phyloP scores from a whole-genome alignment of 1,140 invertebrate species.

The Zophobas morio region DNA sequence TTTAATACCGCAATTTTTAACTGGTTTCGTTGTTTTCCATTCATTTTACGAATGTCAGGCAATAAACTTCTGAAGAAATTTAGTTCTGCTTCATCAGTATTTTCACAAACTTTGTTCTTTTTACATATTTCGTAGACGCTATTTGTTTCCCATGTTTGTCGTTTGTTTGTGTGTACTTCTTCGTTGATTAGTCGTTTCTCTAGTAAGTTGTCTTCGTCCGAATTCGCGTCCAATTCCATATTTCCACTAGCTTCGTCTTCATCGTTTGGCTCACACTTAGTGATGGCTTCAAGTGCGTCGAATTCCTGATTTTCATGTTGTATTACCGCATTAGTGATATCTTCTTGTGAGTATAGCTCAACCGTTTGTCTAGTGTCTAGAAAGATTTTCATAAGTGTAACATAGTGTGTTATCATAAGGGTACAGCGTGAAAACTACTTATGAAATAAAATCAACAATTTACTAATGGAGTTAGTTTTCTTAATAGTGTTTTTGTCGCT shows the following conservation, averaged over 20 bases:
- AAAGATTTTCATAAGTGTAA: no score
- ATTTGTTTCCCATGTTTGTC: background rate
- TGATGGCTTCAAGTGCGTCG: background rate
- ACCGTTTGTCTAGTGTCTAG: no score
- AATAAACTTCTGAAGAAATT: background rate
- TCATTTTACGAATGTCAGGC: conserved; percentile 8
- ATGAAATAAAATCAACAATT: no score
- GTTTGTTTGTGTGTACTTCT: background rate
- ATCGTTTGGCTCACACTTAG: background rate
- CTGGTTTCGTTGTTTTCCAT: background rate
- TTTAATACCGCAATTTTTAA: background rate
- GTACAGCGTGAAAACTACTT: no score
- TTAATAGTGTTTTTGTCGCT: no score
- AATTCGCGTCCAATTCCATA: background rate
- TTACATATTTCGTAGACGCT: background rate
- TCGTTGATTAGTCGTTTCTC: background rate
- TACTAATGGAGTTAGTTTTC: no score
- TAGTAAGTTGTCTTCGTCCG: background rate
- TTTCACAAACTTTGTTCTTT: background rate
- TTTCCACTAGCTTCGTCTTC: background rate
- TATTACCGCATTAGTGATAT: background rate
- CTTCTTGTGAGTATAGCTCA: no score
- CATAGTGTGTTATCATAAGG: no score
- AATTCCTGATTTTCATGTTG: conserved; percentile 1
- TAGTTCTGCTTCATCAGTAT: background rate